A percentile compares a stretch with the other conserved stretches of the same genome.
These are phyloP conservation scores for Choristoneura fumiferana DNA, from an alignment of 1,140 invertebrate species.

Conservation along the genomic window DNA sequence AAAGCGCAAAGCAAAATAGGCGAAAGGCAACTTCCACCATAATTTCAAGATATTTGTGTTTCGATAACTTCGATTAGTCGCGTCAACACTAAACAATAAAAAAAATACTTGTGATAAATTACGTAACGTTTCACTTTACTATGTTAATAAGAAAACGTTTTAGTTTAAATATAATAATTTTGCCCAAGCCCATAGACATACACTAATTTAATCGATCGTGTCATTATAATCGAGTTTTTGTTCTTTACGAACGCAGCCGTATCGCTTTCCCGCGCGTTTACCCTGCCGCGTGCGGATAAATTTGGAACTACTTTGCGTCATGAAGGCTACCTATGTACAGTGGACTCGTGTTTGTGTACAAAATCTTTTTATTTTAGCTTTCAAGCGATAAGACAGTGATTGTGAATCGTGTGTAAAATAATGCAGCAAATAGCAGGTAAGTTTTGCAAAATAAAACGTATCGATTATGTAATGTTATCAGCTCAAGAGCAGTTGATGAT, in stretches of 20 bases:
- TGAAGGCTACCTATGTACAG: conserved; percentile 31
- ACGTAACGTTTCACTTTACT: no score
- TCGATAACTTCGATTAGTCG: no score
- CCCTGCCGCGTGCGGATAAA: conserved; percentile 34
- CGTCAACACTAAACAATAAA: no score
- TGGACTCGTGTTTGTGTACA: conserved; percentile 57
- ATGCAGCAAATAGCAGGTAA: conserved; percentile 46
- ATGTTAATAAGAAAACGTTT: no score
- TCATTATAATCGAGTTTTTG: no score
- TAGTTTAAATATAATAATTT: no score
- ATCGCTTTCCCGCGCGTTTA: conserved; percentile 39
- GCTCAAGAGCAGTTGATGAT: conserved; percentile 28
- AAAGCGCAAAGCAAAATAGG: no score
- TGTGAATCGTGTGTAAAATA: conserved; percentile 25
- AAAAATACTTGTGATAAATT: no score
- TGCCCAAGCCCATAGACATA: no score
- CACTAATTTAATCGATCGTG: no score
- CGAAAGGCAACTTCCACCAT: no score
- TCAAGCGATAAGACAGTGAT: conserved; percentile 27
- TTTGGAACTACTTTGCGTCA: conserved; percentile 46
- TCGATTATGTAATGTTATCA: conserved; percentile 56
- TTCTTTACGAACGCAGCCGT: conserved; percentile 29
- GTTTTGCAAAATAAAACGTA: conserved; percentile 32
- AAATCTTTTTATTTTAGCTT: conserved; percentile 39
- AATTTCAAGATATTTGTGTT: no score